Base-by-base conservation (phyloP, 2,113 vertebrate genomes). In the Ageneiosus marmoratus region DNA sequence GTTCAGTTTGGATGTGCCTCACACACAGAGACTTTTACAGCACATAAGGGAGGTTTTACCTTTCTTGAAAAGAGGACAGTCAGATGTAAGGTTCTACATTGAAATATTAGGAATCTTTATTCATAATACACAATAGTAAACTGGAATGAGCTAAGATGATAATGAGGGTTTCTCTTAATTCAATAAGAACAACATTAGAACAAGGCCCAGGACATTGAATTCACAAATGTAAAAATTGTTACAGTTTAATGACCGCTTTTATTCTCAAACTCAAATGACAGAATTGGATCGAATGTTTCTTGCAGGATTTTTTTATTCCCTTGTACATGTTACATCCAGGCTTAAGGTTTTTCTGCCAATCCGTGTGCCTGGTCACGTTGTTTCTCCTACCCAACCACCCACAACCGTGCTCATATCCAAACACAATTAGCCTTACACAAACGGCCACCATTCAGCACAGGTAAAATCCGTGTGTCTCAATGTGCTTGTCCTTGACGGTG, bases 391-490 rank as follows among this genome's bases (percentile, higher is more conserved):
- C 9, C 46, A 69, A 69, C 63, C 72, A 48, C 70, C 60, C 62
- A 69, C 51, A 70, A 20, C 18, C 18, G 22, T 20, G 27, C 50
- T 27, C 5, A 24, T 9, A 6, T 67, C 48, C 62, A 75, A 69
- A 63, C 55, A 11, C 55, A 53, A 53, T 84, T 50, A 77, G 44
- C 50, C 81, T n/a, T 63, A 70, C 10, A 77, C 27, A 34, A 81
- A 65, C 20, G 60, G 48, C 76, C 37, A 8, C 32, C 82, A 27
- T 81, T 67, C 51, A 55, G 3, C 34, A 5, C 34, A 58, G 67
- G 82, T 84, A 41, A 81, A 46, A 62, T 81, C 81, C 22, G 53
- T 27, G 56, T 34, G 37, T 60, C 55, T 8, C 13, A 48, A 32
- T 11, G 50, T 65, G 24, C 29, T 63, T 80, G 50, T 77, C 62